These are phyloP conservation scores for Nephrocerus scutellatus DNA, from an alignment of 2,888 invertebrate genomes.

Conservation along the genomic window DNA sequence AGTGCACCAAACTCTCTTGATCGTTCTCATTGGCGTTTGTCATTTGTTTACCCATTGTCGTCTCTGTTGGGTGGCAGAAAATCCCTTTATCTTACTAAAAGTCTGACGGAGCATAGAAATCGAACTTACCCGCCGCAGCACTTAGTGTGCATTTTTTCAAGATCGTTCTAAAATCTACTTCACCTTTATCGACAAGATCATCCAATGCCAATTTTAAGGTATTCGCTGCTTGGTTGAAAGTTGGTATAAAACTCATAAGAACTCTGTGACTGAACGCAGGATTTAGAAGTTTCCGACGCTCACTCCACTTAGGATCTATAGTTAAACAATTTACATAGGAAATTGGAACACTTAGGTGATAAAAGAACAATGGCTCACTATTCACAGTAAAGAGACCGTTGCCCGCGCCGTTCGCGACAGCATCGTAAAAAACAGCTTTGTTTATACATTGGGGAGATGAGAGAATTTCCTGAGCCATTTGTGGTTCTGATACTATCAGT, in stretches of 20 bases:
- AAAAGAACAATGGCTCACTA: too few species aligned
- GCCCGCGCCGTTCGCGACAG: constrained; percentile 37
- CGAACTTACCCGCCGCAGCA: constrained; percentile 36
- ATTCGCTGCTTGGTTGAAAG: constrained; percentile 35
- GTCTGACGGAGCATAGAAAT: too few species aligned
- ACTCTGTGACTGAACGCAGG: constrained; percentile 40
- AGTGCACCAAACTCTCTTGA: too few species aligned
- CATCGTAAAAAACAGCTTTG: constrained; percentile 36
- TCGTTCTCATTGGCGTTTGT: constrained; percentile 20
- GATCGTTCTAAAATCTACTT: constrained; percentile 29
- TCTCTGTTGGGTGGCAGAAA: too few species aligned
- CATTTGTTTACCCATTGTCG: constrained; percentile 40
- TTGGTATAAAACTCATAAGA: constrained; percentile 36
- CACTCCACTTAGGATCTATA: constrained; percentile 40
- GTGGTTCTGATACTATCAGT: constrained; percentile 36
- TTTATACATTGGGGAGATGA: constrained; percentile 39
- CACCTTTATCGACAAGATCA: constrained; percentile 22
- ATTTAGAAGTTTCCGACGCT: constrained; percentile 38
- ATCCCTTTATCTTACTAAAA: too few species aligned
- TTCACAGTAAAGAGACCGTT: constrained; percentile 35
- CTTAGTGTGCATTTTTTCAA: constrained; percentile 35
- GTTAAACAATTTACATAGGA: too few species aligned
- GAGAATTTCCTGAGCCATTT: constrained; percentile 34
- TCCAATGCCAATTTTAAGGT: constrained; percentile 26
- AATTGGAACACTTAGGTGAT: too few species aligned